Base-by-base conservation (phyloP, 2,113 vertebrate species). In the Onychostoma macrolepis region DNA sequence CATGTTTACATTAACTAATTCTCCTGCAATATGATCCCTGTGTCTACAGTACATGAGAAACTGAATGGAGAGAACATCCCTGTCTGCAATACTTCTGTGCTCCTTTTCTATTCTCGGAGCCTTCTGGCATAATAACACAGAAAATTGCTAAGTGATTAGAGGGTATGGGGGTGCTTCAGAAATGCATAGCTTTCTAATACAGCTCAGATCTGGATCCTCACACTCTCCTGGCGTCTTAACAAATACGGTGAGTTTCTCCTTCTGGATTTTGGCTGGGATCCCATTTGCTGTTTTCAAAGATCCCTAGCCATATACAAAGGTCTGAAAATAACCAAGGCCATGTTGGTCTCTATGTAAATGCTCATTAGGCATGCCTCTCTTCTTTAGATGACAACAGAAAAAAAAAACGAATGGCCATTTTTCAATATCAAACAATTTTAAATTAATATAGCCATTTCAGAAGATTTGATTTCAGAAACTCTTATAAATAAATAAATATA, bases 221-320 rank as follows among this genome's bases (percentile, higher is more conserved):
- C 75, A 78, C 72, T 61, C 56, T 65, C 33, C 11, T 58, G 56
- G 19, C 53, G 6, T 58, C 56, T n/a, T 58, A 58, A 87, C 90
- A 91, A 88, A 87, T 63, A 75, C 43, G 81, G 87, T 53, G 89
- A 90, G 89, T 93, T 87, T 92, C 89, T 88, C 86, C 0, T 85
- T 72, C 82, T 80, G n/a, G 83, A 91, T 89, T 92, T 93, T 94
- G 92, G 94, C 88, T 88, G 85, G 72, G 43, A 88, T 92, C 92
- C 89, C 90, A 93, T 93, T 90, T 91, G 88, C 81, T 88, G 61
- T 88, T 92, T 92, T 92, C 87, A 91, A 90, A 91, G 89, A 90
- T 88, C 86, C 89, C 28, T 9, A 71, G 78, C 89, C 83, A 26
- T 91, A 92, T 90, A 93, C 90, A 92, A 89, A 87, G 28, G 30